phyloP scores from a whole-genome alignment of 2,113 vertebrate species.

The Colius striatus region DNA sequence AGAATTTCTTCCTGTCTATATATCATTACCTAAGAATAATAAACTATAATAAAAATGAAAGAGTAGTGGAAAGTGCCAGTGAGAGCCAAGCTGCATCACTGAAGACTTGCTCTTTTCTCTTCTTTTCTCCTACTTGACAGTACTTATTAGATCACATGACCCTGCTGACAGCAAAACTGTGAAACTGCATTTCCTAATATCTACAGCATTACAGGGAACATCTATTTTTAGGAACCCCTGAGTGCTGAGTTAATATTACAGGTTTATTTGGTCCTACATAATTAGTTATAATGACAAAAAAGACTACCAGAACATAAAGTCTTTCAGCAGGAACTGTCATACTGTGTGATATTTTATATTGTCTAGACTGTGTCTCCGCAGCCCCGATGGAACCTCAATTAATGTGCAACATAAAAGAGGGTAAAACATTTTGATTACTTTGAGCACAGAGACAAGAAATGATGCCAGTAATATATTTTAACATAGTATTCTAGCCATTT shows the following conservation, averaged over 20 bases:
- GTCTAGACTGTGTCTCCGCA: slow-evolving; percentile 31
- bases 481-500: neutral
- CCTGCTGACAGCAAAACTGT: slow-evolving; percentile 29
- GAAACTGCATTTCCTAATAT: slow-evolving; percentile 60
- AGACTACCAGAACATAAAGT: slow-evolving; percentile 24
- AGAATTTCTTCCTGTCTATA: neutral
- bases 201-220: slow-evolving; percentile 43
- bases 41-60: neutral
- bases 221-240: slow-evolving; percentile 59
- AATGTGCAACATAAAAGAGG: slow-evolving; percentile 22
- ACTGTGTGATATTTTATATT: slow-evolving; percentile 24
- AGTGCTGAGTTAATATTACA: slow-evolving; percentile 53
- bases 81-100: neutral
- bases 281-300: slow-evolving; percentile 69
- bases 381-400: neutral
- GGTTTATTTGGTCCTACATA: slow-evolving; percentile 26
- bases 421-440: slow-evolving; percentile 36
- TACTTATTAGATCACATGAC: slow-evolving; percentile 42
- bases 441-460: neutral
- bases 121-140: neutral
- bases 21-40: neutral
- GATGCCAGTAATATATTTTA: slow-evolving; percentile 15
- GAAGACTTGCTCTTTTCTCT: neutral
- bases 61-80: neutral
- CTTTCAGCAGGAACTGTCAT: slow-evolving; percentile 53